These are phyloP conservation scores for Xanthorhoe spadicearia DNA, from an alignment of 2,888 invertebrate genomes.

Conservation along the genomic window DNA sequence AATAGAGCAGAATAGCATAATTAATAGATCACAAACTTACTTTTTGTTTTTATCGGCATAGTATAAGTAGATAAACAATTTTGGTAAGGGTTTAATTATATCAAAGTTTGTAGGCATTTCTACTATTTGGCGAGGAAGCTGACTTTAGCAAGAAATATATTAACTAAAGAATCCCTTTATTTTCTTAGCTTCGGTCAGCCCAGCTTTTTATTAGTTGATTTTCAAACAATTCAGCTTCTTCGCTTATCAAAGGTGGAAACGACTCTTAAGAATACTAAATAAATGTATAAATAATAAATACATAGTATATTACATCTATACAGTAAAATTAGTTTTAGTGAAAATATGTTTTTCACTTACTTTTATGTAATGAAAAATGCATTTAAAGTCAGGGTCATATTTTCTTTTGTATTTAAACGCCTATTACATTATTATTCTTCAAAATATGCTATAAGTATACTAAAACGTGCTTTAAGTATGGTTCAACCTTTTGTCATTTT, in stretches of 20 bases:
- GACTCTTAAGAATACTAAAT: not conserved
- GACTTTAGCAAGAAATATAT: not conserved
- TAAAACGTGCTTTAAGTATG: not conserved
- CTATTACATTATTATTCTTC: not conserved
- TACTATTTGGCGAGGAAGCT: not conserved
- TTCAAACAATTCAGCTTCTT: not conserved
- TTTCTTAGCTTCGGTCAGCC: not conserved
- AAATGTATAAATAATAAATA: not conserved
- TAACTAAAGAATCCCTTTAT: not conserved
- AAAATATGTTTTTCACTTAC: not conserved
- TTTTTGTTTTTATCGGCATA: no score
- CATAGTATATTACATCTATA: not conserved
- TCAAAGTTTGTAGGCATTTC: not conserved
- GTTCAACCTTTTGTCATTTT: not conserved
- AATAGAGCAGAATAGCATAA: no score
- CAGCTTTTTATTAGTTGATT: not conserved
- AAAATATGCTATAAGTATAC: not conserved
- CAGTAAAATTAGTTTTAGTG: not conserved
- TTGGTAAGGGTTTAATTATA: not conserved
- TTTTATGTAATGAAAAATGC: not conserved
- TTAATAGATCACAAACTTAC: no score
- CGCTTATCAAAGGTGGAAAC: not conserved
- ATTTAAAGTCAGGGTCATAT: not conserved
- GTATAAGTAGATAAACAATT: not conserved
- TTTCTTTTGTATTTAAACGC: not conserved